Evolutionary conservation across 2,797 vertebrate genomes (phyloP).

Genomic region (Columba guinea): DNA sequence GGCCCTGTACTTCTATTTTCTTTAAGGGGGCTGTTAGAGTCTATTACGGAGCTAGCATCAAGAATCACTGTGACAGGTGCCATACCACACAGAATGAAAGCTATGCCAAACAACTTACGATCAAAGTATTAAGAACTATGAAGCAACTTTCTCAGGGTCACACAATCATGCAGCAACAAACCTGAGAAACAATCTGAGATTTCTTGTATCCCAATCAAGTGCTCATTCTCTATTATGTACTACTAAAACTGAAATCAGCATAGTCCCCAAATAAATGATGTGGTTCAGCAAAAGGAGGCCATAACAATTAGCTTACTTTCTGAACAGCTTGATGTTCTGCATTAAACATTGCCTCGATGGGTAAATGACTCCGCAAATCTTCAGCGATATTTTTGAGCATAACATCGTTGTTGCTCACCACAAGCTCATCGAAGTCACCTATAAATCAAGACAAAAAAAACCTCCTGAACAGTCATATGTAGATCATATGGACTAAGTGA

Average conservation of each 20-base stretch:
- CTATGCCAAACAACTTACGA: background rate
- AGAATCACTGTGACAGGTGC: background rate
- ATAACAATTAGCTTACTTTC: slow-evolving; percentile 77
- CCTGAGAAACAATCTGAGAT: background rate
- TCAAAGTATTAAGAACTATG: background rate
- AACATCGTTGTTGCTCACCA: slow-evolving; percentile 71
- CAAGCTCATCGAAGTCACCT: slow-evolving; percentile 81
- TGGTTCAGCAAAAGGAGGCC: background rate
- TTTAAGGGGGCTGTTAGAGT: background rate
- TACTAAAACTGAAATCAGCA: background rate
- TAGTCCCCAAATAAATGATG: background rate
- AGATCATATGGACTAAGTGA: slow-evolving; percentile 19
- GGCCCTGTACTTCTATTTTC: background rate
- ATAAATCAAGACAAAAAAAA: slow-evolving; percentile 29
- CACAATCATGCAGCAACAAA: background rate
- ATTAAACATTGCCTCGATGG: slow-evolving; percentile 81
- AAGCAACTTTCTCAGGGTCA: background rate
- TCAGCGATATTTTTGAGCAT: slow-evolving; percentile 84
- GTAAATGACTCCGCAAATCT: slow-evolving; percentile 82
- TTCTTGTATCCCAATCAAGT: background rate
- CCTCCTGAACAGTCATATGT: background rate
- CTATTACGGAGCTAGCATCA: background rate
- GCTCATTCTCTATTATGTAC: background rate
- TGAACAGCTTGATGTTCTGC: slow-evolving; percentile 80
- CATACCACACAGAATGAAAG: slow-evolving; percentile 4